phyloP scores from a whole-genome alignment of 2,113 vertebrate genomes.

The Chroicocephalus ridibundus region DNA sequence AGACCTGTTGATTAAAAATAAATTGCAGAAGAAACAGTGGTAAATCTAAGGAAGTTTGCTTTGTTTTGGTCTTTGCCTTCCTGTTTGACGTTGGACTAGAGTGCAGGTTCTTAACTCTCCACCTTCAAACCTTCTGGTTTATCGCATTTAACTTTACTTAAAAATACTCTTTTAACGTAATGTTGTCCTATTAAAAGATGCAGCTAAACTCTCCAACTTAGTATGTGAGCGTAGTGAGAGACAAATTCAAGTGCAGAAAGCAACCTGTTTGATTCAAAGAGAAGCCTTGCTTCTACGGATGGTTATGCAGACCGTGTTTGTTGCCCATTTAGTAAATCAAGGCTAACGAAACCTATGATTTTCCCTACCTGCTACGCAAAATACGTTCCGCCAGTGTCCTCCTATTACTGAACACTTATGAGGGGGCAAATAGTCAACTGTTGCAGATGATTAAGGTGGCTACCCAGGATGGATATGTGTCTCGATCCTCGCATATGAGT shows the following conservation, averaged over 20 bases:
- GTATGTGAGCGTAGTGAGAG: neutral
- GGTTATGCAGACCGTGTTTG: neutral
- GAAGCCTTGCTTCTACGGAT: neutral
- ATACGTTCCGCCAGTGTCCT: neutral
- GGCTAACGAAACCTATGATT: neutral
- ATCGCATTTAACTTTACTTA: neutral
- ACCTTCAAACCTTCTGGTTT: neutral
- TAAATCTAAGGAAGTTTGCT: neutral
- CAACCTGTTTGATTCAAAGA: neutral
- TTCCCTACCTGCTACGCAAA: neutral
- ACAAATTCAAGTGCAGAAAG: neutral
- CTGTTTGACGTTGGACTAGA: neutral
- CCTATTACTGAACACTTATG: neutral
- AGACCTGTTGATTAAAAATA: neutral
- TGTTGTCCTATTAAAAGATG: neutral
- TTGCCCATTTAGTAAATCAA: neutral
- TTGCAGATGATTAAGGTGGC: neutral
- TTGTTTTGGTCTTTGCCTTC: neutral
- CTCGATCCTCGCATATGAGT: rapidly evolving
- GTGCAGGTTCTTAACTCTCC: neutral
- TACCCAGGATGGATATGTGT: neutral
- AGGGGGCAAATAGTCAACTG: neutral
- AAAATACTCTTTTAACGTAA: neutral
- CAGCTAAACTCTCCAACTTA: neutral
- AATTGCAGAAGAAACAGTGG: neutral